phyloP scores from a whole-genome alignment of 2,888 invertebrate genomes.

The Sthenelais limicola region DNA sequence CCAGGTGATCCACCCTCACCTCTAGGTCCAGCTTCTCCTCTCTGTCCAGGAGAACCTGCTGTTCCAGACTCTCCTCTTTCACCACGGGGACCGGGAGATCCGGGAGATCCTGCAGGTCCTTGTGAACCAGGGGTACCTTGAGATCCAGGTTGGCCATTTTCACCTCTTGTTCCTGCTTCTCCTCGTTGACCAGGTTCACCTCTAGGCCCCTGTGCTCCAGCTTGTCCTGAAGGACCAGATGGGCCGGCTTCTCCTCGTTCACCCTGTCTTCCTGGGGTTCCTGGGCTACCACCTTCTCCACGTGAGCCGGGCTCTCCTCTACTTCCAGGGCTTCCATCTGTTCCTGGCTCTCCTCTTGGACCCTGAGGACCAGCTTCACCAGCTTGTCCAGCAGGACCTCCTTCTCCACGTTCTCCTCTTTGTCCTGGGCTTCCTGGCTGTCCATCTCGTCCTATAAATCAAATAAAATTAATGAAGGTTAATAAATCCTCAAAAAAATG shows the following conservation, averaged over 20 bases:
- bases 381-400: constrained; percentile 67
- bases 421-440: constrained; percentile 24
- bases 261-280: constrained; percentile 38
- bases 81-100: constrained; percentile 34
- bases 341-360: constrained; percentile 32
- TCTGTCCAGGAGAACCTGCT: constrained; percentile 12
- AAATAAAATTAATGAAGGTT: no score
- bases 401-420: constrained; percentile 75
- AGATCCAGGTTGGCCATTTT: constrained; percentile 45
- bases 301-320: constrained; percentile 39
- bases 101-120: no score
- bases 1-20: constrained; percentile 10
- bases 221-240: constrained; percentile 6
- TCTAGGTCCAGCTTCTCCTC: constrained; percentile 22
- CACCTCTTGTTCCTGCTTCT: constrained; percentile 45
- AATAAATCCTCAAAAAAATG: no score
- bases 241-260: constrained; percentile 30
- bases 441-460: constrained; percentile 20
- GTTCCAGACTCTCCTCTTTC: constrained; percentile 31
- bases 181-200: constrained; percentile 45
- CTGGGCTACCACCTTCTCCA: constrained; percentile 42
- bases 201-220: constrained; percentile 33
- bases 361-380: constrained; percentile 44
- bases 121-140: constrained; percentile 39
- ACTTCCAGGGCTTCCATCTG: constrained; percentile 28